Conservation (phyloP, 2,888 invertebrate species). For the Temnothorax rugatulus region DNA sequence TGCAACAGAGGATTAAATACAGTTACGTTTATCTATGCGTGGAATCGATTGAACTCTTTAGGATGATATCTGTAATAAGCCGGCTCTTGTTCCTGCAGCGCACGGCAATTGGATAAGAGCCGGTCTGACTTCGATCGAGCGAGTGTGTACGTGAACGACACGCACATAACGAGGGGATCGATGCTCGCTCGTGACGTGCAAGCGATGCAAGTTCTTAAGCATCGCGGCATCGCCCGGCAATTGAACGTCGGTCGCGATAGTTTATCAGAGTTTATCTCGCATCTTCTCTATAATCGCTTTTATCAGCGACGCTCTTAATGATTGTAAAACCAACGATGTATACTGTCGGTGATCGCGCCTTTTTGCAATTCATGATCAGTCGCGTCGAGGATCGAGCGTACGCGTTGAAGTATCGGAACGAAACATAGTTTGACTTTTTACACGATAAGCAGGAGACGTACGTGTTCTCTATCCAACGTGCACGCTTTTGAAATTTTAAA, state of each 20-base stretch:
- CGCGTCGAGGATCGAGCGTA: not conserved
- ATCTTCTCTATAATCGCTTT: conserved; percentile 8
- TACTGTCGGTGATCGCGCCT: not conserved
- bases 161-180: conserved; percentile 26
- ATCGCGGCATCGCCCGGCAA: not conserved
- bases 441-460: not conserved
- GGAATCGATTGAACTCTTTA: conserved; percentile 36
- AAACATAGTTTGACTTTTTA: conserved; percentile 13
- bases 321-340: conserved; percentile 25
- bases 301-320: conserved; percentile 10
- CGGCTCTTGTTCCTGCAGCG: conserved; percentile 29
- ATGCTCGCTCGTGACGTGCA: conserved; percentile 29
- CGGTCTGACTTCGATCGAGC: conserved; percentile 35
- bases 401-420: not conserved
- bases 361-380: conserved; percentile 6
- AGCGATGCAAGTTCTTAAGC: conserved; percentile 44
- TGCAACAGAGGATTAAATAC: conserved; percentile 8
- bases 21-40: conserved; percentile 28
- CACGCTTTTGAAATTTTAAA: not conserved
- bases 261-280: conserved; percentile 14
- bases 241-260: not conserved
- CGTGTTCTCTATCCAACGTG: not conserved
- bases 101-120: conserved; percentile 35
- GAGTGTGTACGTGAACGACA: conserved; percentile 14
- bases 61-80: conserved; percentile 48